Base-by-base conservation (phyloP, 1,140 invertebrate species). In the Metaphire vulgaris region DNA sequence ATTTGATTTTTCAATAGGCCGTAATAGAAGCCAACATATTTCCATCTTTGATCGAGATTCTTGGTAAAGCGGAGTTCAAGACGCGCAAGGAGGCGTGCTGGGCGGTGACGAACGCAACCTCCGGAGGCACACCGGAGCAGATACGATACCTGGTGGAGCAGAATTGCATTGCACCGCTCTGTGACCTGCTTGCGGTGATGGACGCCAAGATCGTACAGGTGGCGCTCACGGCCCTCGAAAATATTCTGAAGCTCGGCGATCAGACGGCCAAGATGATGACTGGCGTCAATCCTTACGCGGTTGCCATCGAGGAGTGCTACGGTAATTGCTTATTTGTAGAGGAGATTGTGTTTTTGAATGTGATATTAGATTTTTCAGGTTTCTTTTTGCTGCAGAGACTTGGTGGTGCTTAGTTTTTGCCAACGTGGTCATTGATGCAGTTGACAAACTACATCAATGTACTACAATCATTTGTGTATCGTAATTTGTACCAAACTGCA, bases 61-160 rank as follows among this genome's bases (percentile, higher is more conserved):
- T 98, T 82, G 90, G 90, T 72, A 93, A 92, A 86, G 94, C 93
- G 0, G 96, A 98, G 80, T 98, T 97, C 83, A 98, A 98, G 87
- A 98, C 95, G 15, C 89, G 95, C 78, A 98, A 98, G 88, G 96
- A 99, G 88, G 96, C 94, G 0, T 95, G 95, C 0, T 98, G 97
- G 97, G 95, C 96, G 2, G 96, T 99, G 72, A 97, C 96, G 0
- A 99, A 99, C 87, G 94, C 96, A 0, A 97, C 96, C 0, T 97
- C 94, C 76, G 96, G 96, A 33, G 97, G 96, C 28, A 93, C 92
- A 1, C 90, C 93, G 0, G 93, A 94, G 81, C 96, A 98, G 88
- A 96, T 98, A 81, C 89, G 91, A 88, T 93, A 86, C 81, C 79
- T 89, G 75, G 87, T 89, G 30, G 83, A 87, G 21, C 84, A 89